These are phyloP conservation scores for Gymnopithys bicolor DNA, from an alignment of 2,797 vertebrate species.

Conservation along the genomic window DNA sequence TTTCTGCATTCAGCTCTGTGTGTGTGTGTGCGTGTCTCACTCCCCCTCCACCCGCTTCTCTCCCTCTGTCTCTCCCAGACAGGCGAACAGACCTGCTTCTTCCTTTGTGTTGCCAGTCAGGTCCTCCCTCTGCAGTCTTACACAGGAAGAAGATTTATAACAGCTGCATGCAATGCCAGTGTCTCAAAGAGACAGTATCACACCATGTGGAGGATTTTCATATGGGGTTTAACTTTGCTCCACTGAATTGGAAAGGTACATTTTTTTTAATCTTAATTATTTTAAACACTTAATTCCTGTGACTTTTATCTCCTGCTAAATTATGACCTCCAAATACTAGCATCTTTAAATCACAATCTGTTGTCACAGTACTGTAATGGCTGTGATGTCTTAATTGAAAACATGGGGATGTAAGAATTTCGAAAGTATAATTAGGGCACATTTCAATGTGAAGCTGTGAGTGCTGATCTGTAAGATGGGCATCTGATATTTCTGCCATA, in stretches of 20 bases:
- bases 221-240: constrained; percentile 68
- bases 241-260: constrained; percentile 68
- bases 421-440: constrained; percentile 35
- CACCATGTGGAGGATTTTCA: constrained; percentile 65
- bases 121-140: constrained; percentile 56
- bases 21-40: neutral
- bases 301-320: constrained; percentile 60
- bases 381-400: constrained; percentile 77
- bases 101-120: constrained; percentile 44
- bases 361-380: constrained; percentile 60
- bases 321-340: constrained; percentile 63
- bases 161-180: constrained; percentile 34
- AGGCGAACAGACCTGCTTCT: neutral
- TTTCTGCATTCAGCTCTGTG: neutral
- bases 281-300: constrained; percentile 69
- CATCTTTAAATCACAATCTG: constrained; percentile 63
- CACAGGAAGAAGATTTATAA: constrained; percentile 64
- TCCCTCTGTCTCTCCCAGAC: constrained; percentile 20
- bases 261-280: constrained; percentile 69
- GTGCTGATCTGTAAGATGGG: neutral
- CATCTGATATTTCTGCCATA: constrained; percentile 42
- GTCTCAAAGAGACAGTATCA: constrained; percentile 55
- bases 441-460: constrained; percentile 20
- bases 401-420: constrained; percentile 60
- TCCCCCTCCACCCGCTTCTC: constrained; percentile 16